phyloP scores from a whole-genome alignment of 2,113 vertebrate genomes.

The Talpa occidentalis region DNA sequence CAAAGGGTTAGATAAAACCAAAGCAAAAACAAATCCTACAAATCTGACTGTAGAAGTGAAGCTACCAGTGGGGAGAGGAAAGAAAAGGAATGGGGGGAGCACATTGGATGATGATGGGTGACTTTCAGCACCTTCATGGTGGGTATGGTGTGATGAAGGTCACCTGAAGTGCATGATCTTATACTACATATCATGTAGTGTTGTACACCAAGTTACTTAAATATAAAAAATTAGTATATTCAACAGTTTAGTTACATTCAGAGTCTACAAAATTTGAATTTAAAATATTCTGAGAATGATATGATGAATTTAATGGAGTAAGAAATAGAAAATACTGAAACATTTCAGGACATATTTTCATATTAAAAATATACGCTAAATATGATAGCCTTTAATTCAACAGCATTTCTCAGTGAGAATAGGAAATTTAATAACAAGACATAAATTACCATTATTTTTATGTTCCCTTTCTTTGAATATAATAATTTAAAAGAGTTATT shows the following conservation, averaged over 20 bases:
- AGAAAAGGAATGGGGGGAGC: too few species aligned
- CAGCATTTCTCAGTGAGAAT: background rate
- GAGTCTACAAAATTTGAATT: constrained; percentile 15
- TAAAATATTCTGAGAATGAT: background rate
- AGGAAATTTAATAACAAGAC: constrained; percentile 1
- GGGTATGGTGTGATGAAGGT: too few species aligned
- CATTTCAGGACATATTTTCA: background rate
- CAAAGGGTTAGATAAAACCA: too few species aligned
- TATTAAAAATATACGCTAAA: background rate
- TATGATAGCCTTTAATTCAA: background rate
- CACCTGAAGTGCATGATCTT: too few species aligned
- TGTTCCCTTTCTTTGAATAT: background rate
- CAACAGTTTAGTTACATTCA: background rate
- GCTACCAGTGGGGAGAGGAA: too few species aligned
- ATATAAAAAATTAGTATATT: background rate
- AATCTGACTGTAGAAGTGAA: too few species aligned
- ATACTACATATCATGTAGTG: too few species aligned
- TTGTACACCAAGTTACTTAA: too few species aligned
- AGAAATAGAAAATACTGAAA: constrained; percentile 22
- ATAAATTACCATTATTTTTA: constrained; percentile 20
- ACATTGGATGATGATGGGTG: too few species aligned
- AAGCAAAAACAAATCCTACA: too few species aligned
- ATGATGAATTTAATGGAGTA: background rate
- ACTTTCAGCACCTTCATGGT: too few species aligned
- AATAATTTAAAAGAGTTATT: background rate